These are phyloP conservation scores for Tiaroga cobitis DNA, from an alignment of 2,797 vertebrate species.

Conservation along the genomic window DNA sequence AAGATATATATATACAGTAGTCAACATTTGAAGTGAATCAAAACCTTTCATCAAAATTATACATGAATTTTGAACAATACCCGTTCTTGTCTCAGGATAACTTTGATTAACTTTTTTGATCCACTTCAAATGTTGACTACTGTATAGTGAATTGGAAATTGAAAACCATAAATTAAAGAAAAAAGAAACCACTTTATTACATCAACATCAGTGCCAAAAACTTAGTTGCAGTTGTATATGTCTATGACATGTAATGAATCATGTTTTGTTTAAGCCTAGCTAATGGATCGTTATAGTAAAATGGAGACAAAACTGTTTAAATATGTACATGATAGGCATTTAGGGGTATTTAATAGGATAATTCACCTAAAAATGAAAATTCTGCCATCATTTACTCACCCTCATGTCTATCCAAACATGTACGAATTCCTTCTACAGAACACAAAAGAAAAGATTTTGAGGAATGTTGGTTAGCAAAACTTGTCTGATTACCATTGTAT, in stretches of 20 bases:
- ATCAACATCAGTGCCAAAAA: background rate
- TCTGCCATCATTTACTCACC: background rate
- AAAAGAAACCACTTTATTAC: too few relatives aligned
- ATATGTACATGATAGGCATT: background rate
- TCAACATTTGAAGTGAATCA: too few relatives aligned
- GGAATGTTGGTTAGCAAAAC: background rate
- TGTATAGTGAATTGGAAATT: too few relatives aligned
- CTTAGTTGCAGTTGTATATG: background rate
- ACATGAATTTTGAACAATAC: too few relatives aligned
- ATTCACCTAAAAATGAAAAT: background rate
- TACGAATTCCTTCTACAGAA: background rate
- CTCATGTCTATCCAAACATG: background rate
- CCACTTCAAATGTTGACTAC: too few relatives aligned
- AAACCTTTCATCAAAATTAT: too few relatives aligned
- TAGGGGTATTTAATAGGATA: background rate
- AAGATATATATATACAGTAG: too few relatives aligned
- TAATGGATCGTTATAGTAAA: background rate
- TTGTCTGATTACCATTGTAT: background rate
- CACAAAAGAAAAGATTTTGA: background rate
- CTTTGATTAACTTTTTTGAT: too few relatives aligned
- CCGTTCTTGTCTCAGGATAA: too few relatives aligned
- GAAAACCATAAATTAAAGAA: too few relatives aligned
- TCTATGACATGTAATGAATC: slow-evolving; percentile 1
- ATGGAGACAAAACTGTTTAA: background rate
- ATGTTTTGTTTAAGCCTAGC: slow-evolving; percentile 7